Evolutionary conservation across 2,797 vertebrate species (phyloP), one percentile per base, ranked within the genome.

Genomic region (Gymnoscopelus braueri): DNA sequence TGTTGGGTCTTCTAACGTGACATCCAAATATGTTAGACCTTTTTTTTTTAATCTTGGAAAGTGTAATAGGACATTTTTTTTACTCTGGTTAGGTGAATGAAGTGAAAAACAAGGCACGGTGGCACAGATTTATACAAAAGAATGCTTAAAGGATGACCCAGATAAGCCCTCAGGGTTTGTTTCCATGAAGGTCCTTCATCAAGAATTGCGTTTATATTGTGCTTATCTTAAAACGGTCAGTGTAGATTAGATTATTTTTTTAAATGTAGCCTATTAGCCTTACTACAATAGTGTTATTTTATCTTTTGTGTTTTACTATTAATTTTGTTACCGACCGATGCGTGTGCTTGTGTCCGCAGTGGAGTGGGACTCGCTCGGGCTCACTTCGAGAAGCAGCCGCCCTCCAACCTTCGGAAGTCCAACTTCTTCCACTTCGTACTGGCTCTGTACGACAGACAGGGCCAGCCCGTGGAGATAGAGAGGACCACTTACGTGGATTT

Each of bases 361-460:
- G 98, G 98, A 89, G 96, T 99, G 92, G 97, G 96, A 87, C 95
- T 99, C 67, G 97, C 97, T 88, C 95, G 98, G 91, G 98, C 97
- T 71, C 98, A 99, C 93, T 99, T 99, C 89, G 98, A 99, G 95
- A 99, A 99, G 87, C 98, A 99, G 91, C 98, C 98, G 79, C 98
- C 98, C 75, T 98, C 98, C 91, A 99, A 99, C 91, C 96, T 99
- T 64, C 93, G 98, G 84, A 99, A 99, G 91, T 99, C 98, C 94
- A 99, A 99, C 97, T 99, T 99, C 95, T 97, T 99, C 95, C 98
- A 99, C 96, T 99, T 99, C 93, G 97, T 99, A 72, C 89, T 99
- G 96, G 98, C 98, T 72, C 89, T 99, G 10, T 99, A 99, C 89
- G 98, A 99, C 94, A 92, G 98, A 59, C 98, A 99, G 90, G 98